Base-by-base conservation (phyloP, 2,113 vertebrate genomes). In the Cyprinodon variegatus region DNA sequence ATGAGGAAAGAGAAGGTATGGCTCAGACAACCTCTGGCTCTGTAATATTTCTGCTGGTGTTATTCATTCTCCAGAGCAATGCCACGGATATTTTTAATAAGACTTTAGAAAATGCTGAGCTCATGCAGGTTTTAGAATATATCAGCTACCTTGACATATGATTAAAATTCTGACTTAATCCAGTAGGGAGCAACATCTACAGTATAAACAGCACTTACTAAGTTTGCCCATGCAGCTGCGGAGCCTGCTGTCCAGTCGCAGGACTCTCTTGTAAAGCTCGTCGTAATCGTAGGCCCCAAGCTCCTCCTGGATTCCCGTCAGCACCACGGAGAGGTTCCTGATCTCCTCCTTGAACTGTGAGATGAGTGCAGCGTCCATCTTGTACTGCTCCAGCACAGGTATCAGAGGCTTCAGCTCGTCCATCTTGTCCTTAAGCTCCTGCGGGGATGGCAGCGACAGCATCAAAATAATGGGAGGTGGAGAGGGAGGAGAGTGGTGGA, bases 331-430 rank as follows among this genome's bases (percentile, higher is more conserved):
- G 69, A 99, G 93, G 87, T 99, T 99, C 85, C 95, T 94, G 82
- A 99, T 98, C 93, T 99, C 98, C 81, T 99, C 97, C 91, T 99
- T 99, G 93, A 99, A 99, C 85, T 97, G 96, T 20, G 95, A 97
- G 89, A 99, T 98, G 81, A 99, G 90, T 72, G 95, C 96, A 68
- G 97, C 97, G 69, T 99, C 98, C 38, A 96, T 99, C 93, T 99
- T 99, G 91, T 99, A 99, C 90, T 99, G 98, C 86, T 99, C 98
- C 89, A 99, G 89, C 74, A 99, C 98, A 0, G 98, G 98, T 82
- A 99, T 99, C 91, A 99, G 81, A 20, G 97, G 98, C 86, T 97
- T 93, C 65, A 99, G 95, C 83, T 98, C 96, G 12, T 98, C 96
- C 98, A 99, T 99, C 85, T 97, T 98, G 86, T 98, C 98, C 80